Base-by-base conservation (phyloP, 2,888 invertebrate genomes). In the Cloeon dipterum region DNA sequence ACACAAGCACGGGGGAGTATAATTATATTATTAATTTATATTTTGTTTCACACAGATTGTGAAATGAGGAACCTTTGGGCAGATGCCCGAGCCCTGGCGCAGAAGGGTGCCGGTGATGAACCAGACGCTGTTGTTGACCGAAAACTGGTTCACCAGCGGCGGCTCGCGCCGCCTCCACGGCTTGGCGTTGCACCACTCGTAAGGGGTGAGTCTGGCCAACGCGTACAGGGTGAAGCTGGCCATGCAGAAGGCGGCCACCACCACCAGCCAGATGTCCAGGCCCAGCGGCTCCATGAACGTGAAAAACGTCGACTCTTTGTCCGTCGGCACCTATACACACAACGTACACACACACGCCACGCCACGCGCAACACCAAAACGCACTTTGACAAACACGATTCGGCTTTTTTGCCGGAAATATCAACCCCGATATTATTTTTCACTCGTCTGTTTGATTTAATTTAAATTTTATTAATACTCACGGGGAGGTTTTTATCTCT, bases 211-310 rank as follows among this genome's bases (percentile, higher is more conserved):
- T 45, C 66, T 55, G 18, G 68, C 70, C 40, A 72, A 55, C 5
- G 68, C 56, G 51, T 67, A 70, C 47, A 72, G 58, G 19, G 63
- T 62, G 43, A 62, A 55, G 39, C 61, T 58, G 37, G 70, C 67
- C 51, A 69, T 61, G 41, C 70, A 55, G 49, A 70, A 71, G 23
- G 70, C 70, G 8, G 64, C 62, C 36, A 63, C 51, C 41, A 68
- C 63, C 48, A 66, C 66, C 38, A 71, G 52, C 74, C 75, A 74
- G 32, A 73, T 70, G 48, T 71, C 66, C 35, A 64, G 55, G 5
- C 68, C 68, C 38, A 74, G 55, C 0, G 74, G 74, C 40, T 65
- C 64, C 50, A 74, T 59, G 52, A 74, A 74, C 20, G 69, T 68
- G 58, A 74, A 74, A 45, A 55, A 66, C 50, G 58, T 66, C 44